Percentiles rank a stretch among this genome's conserved stretches.
Conservation (phyloP, 2,797 vertebrate species). For the Bothrops alternatus region DNA sequence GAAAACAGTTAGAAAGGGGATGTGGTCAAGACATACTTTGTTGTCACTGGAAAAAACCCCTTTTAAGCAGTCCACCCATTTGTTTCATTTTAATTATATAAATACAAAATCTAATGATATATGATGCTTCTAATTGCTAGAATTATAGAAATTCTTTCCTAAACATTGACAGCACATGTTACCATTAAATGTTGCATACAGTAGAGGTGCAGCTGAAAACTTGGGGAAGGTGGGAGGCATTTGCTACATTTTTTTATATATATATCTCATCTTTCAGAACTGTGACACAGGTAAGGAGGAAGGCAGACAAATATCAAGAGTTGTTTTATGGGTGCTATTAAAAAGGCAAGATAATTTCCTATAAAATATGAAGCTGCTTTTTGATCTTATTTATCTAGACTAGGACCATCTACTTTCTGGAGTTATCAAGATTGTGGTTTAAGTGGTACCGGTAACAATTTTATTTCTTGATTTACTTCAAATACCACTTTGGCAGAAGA, state of each 20-base stretch:
- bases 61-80: conserved; percentile 3
- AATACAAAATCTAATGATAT: conserved; percentile 22
- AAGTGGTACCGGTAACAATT: not conserved
- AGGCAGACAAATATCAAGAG: not conserved
- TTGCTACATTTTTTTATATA: conserved; percentile 27
- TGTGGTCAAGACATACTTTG: conserved; percentile 8
- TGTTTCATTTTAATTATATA: not conserved
- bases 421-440: not conserved
- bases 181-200: not conserved
- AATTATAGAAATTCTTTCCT: not conserved
- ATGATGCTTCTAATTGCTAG: conserved; percentile 6
- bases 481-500: not conserved
- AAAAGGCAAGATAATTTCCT: not conserved
- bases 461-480: not conserved
- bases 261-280: not conserved
- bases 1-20: conserved; percentile 17
- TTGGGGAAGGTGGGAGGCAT: conserved; percentile 27
- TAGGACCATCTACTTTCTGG: not conserved
- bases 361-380: not conserved
- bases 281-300: not conserved
- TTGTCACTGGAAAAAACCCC: conserved; percentile 30
- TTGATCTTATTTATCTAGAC: not conserved
- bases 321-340: not conserved
- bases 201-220: not conserved
- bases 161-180: not conserved